Percentiles rank a stretch among this genome's conserved stretches.
Evolutionary conservation across 2,888 invertebrate genomes (phyloP).

Genomic region (Molorchus minor): DNA sequence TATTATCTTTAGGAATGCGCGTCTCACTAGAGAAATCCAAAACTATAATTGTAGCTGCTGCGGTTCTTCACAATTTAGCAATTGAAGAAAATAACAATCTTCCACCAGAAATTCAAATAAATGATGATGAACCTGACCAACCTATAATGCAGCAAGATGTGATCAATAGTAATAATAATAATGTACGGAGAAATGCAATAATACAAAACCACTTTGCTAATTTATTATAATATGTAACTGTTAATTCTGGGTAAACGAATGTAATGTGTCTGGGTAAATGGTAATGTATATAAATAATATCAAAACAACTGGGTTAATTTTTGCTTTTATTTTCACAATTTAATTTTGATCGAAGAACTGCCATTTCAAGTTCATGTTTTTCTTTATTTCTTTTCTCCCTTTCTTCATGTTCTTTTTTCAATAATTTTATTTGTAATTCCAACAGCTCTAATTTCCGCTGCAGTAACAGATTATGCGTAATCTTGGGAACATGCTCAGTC

Average conservation of each 20-base stretch:
- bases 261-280: not conserved
- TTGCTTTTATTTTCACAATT: conserved; percentile 8
- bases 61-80: not conserved
- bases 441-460: not conserved
- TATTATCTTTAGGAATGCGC: not conserved
- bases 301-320: not conserved
- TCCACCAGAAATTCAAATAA: not conserved
- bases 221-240: not conserved
- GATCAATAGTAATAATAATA: not conserved
- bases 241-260: not conserved
- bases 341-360: not conserved
- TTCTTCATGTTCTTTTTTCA: not conserved
- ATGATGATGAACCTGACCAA: not conserved
- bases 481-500: no score
- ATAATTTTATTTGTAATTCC: not conserved
- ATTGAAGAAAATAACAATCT: not conserved
- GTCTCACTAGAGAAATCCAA: not conserved
- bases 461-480: no score
- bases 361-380: not conserved
- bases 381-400: not conserved
- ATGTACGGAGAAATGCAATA: not conserved
- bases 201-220: not conserved
- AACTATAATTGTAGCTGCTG: not conserved
- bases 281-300: not conserved
- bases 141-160: not conserved